Conservation (phyloP, 2,888 invertebrate species). For the Andrena hattorfiana region DNA sequence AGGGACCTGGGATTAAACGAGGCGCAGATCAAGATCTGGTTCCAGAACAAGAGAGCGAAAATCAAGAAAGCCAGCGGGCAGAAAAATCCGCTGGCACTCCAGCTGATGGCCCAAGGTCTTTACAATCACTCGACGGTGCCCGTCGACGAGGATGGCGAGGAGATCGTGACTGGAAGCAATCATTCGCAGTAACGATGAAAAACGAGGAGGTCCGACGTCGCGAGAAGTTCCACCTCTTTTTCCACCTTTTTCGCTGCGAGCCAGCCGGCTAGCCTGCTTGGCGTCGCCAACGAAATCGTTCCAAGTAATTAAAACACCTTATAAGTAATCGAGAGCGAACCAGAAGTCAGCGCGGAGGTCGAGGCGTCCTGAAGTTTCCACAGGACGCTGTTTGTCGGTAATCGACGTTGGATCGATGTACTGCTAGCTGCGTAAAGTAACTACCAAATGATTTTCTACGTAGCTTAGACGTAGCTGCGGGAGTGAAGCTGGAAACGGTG, state of each 20-base stretch:
- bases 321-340: background rate
- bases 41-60: conserved; percentile 98
- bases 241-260: background rate
- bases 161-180: conserved; percentile 84
- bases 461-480: background rate
- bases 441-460: conserved; percentile 32
- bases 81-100: conserved; percentile 94
- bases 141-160: conserved; percentile 91
- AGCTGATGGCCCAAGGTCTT: conserved; percentile 97
- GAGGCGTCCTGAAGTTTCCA: background rate
- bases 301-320: too few relatives aligned
- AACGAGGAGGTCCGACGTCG: background rate
- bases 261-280: background rate
- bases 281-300: background rate
- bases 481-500: background rate
- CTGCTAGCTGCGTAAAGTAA: background rate
- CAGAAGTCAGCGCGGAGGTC: background rate
- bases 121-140: conserved; percentile 95
- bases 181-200: conserved; percentile 40
- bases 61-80: conserved; percentile 96
- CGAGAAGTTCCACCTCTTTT: conserved; percentile 7
- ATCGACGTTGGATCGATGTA: background rate
- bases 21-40: conserved; percentile 98
- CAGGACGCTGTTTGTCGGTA: conserved; percentile 2
- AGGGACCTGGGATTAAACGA: conserved; percentile 96